Evolutionary conservation across 2,797 vertebrate genomes (phyloP).

Genomic region (Atherinosoma microstoma): DNA sequence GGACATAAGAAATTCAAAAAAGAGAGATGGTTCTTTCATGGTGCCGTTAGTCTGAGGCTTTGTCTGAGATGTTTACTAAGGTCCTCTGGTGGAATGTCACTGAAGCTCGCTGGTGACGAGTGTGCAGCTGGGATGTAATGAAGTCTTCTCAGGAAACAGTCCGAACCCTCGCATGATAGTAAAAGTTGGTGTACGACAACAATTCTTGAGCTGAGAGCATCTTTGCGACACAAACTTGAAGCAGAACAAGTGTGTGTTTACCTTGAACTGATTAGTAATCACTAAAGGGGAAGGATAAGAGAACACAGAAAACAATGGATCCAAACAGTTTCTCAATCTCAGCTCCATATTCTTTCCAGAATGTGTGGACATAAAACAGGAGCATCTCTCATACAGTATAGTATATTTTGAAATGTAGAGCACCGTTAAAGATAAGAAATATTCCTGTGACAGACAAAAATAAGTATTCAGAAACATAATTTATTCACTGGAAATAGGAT

Average conservation of each 20-base stretch:
- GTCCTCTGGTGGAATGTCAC: slow-evolving; percentile 46
- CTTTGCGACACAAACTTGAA: no score
- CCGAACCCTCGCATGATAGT: slow-evolving; percentile 28
- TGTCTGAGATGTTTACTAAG: slow-evolving; percentile 48
- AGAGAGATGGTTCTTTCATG: slow-evolving; percentile 47
- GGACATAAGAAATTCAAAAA: slow-evolving; percentile 42
- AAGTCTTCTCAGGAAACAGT: slow-evolving; percentile 34
- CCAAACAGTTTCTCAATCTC: background rate
- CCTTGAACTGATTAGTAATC: background rate
- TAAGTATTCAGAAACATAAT: no score
- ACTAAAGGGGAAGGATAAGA: background rate
- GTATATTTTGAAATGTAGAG: no score
- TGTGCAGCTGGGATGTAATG: slow-evolving; percentile 17
- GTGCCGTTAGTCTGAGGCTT: slow-evolving; percentile 53
- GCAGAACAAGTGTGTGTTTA: no score
- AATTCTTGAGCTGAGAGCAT: no score
- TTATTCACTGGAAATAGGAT: no score
- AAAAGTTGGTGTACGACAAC: background rate
- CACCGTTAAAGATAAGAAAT: no score
- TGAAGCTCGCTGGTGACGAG: slow-evolving; percentile 12
- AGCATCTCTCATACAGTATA: no score
- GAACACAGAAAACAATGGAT: background rate
- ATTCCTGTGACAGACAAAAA: no score
- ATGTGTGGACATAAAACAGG: background rate
- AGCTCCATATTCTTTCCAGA: background rate